These are phyloP conservation scores for Geotrypetes seraphini DNA, from an alignment of 2,797 vertebrate species.

Conservation along the genomic window DNA sequence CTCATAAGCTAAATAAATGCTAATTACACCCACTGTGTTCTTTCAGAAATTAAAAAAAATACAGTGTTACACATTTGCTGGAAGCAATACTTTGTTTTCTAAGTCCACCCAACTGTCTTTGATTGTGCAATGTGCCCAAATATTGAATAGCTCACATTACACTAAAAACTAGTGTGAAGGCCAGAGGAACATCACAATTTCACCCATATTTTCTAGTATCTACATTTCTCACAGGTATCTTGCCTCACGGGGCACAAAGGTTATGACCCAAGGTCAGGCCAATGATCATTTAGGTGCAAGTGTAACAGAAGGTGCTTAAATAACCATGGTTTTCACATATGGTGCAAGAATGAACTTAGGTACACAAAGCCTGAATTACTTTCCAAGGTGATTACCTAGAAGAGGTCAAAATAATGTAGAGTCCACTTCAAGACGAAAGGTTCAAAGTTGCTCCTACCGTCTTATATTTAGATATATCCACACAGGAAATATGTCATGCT, in stretches of 20 bases:
- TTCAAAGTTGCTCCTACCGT: too few relatives aligned
- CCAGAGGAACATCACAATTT: conserved; percentile 44
- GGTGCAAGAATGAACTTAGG: conserved; percentile 12
- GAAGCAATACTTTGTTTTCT: too few relatives aligned
- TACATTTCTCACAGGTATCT: conserved; percentile 55
- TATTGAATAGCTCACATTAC: conserved; percentile 46
- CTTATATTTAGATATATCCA: too few relatives aligned
- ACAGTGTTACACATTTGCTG: too few relatives aligned
- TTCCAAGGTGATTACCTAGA: conserved; percentile 14
- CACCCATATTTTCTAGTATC: conserved; percentile 47
- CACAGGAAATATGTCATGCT: too few relatives aligned
- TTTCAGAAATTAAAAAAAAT: too few relatives aligned
- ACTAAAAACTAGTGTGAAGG: conserved; percentile 32
- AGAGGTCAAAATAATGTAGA: conserved; percentile 6
- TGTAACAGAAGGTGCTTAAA: conserved; percentile 47
- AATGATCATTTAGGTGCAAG: conserved; percentile 28
- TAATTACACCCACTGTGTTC: too few relatives aligned
- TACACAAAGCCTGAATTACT: conserved; percentile 4
- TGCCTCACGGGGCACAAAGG: conserved; percentile 38
- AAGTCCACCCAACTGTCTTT: too few relatives aligned
- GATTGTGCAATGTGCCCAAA: too few relatives aligned
- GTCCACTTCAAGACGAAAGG: too few relatives aligned
- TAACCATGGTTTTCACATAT: conserved; percentile 33
- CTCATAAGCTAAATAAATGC: too few relatives aligned
- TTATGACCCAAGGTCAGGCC: conserved; percentile 54